Base-by-base conservation (phyloP, 1,140 invertebrate genomes). In the Heliconius nattereri region DNA sequence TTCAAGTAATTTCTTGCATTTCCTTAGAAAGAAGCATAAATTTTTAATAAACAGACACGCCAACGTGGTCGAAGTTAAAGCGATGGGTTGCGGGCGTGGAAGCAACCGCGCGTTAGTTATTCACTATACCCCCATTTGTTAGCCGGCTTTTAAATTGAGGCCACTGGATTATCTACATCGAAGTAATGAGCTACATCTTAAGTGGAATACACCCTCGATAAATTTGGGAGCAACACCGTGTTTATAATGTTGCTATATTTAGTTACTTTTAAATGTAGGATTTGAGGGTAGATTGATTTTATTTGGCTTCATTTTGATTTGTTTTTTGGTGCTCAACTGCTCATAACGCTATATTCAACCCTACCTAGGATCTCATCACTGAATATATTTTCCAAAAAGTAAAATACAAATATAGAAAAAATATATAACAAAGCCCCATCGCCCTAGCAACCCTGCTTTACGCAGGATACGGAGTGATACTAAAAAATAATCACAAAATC, bases 121-220 rank as follows among this genome's bases (percentile, higher is more conserved):
- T 82, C 79, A 66, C 83, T 84, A 81, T 91, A 93, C 92, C 92
- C 87, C 90, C 91, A 93, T 93, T 92, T 91, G 85, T 92, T 87
- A 78, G 73, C 83, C 84, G 84, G 83, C 82, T 92, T 91, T 90
- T 91, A 91, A 90, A 92, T 91, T 87, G 88, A 88, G 85, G 85
- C 85, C 87, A 77, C 80, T 35, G 82, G 81, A 79, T 84, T 85
- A 84, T 66, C 60, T 54, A 73, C 75, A 66, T 76, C 66, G 71
- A 54, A 79, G 78, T 79, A 79, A 79, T 79, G 77, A 73, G 26
- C 16, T 54, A 57, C 73, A 79, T 73, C 78, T 79, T 23, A 75
- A 75, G 73, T 71, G 75, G 35, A 35, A 26, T 37, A 75, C 60
- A 45, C 74, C 49, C 66, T 60, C 57, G 29, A 78, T 78, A 73